phyloP scores from a whole-genome alignment of 37 sponge, comb jelly and placozoan genomes.

The Dysidea cf. avara region DNA sequence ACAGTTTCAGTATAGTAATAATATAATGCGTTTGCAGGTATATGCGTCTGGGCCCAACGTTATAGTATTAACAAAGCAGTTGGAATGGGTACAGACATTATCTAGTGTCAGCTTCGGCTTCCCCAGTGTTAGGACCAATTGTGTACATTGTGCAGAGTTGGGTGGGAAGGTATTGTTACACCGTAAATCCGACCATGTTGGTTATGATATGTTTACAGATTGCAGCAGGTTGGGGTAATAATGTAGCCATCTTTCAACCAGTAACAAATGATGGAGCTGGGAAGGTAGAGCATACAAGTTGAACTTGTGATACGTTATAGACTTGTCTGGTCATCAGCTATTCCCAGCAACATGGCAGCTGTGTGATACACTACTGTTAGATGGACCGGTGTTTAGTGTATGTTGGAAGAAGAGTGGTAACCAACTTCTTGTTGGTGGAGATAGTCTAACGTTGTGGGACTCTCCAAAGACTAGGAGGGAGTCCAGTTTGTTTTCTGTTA shows the following conservation, averaged over 20 bases:
- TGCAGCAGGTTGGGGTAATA: conserved; percentile 64
- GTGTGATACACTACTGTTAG: conserved; percentile 24
- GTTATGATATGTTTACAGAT: conserved; percentile 17
- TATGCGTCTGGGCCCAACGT: conserved; percentile 81
- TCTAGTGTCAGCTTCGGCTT: conserved; percentile 47
- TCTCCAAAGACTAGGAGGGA: neutral
- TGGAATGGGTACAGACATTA: conserved; percentile 76
- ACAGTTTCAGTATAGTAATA: neutral
- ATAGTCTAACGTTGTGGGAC: conserved; percentile 44
- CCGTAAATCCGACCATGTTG: neutral
- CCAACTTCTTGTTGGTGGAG: conserved; percentile 55
- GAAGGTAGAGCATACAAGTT: conserved; percentile 5
- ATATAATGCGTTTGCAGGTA: conserved; percentile 40
- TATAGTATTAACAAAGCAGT: conserved; percentile 49
- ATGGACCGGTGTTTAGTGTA: conserved; percentile 22
- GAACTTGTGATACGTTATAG: neutral
- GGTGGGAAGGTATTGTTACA: conserved; percentile 41
- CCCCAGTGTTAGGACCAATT: conserved; percentile 13
- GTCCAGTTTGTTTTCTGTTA: neutral
- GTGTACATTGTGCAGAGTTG: conserved; percentile 57
- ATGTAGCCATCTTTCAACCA: conserved; percentile 70
- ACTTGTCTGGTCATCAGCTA: neutral
- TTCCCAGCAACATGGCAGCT: conserved; percentile 23
- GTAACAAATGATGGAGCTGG: conserved; percentile 7
- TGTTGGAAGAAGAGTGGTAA: conserved; percentile 53